These are phyloP conservation scores for Thumatha senex DNA, from an alignment of 2,888 invertebrate species.

Conservation along the genomic window DNA sequence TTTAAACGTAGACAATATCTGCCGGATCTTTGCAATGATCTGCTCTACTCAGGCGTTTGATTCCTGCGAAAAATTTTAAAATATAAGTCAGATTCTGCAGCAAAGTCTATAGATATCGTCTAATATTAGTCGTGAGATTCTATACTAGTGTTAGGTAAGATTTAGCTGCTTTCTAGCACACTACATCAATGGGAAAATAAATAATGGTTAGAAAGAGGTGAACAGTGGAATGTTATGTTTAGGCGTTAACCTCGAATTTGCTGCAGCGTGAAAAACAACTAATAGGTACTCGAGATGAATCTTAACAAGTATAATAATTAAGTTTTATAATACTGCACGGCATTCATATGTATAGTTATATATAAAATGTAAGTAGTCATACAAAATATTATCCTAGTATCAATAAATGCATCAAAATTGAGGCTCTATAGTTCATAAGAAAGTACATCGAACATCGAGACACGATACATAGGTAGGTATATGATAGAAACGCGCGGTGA, in stretches of 20 bases:
- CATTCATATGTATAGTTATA: constrained; percentile 66
- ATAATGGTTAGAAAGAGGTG: constrained; percentile 55
- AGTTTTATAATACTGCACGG: constrained; percentile 74
- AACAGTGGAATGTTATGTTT: constrained; percentile 54
- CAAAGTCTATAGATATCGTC: constrained; percentile 42
- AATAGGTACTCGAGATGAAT: constrained; percentile 50
- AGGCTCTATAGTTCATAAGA: constrained; percentile 79
- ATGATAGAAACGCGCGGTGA: constrained; percentile 51
- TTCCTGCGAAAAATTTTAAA: constrained; percentile 86
- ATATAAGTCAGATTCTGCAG: constrained; percentile 67
- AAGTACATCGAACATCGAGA: constrained; percentile 66
- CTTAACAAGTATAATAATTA: constrained; percentile 45
- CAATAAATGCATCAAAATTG: constrained; percentile 79
- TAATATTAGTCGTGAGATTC: constrained; percentile 51
- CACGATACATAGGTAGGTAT: constrained; percentile 39
- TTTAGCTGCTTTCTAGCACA: constrained; percentile 57
- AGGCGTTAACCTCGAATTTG: constrained; percentile 48
- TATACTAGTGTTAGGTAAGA: constrained; percentile 66
- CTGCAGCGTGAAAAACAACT: constrained; percentile 50
- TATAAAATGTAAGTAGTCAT: constrained; percentile 73
- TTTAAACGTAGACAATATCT: constrained; percentile 89
- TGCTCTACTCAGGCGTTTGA: constrained; percentile 95
- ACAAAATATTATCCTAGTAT: constrained; percentile 74
- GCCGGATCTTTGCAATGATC: constrained; percentile 93
- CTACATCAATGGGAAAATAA: constrained; percentile 62